Evolutionary conservation across 2,888 invertebrate species (phyloP).

Genomic region (Oscheius sp.): DNA sequence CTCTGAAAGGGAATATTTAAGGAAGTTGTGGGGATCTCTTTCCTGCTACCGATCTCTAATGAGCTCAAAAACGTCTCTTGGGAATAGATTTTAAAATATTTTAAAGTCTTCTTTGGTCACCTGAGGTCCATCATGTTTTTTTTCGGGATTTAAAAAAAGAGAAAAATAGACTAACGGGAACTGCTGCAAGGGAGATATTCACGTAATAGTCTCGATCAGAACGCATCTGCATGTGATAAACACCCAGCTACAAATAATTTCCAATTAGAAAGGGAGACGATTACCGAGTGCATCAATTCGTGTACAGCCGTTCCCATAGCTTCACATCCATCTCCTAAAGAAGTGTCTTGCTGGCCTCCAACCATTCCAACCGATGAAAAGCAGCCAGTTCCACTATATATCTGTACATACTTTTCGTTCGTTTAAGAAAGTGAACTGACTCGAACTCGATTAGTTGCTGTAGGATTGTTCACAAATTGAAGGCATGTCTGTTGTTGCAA

Average conservation of each 20-base stretch:
- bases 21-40: too few species aligned
- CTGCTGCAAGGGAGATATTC: background rate
- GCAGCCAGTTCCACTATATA: slow-evolving; percentile 21
- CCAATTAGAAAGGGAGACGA: background rate
- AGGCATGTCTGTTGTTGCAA: slow-evolving; percentile 34
- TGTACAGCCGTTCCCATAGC: slow-evolving; percentile 11
- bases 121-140: too few species aligned
- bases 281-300: background rate
- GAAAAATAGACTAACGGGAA: background rate
- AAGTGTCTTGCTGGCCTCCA: slow-evolving; percentile 38
- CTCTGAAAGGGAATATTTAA: too few species aligned
- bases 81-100: too few species aligned
- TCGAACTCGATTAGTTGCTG: slow-evolving; percentile 37
- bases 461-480: slow-evolving; percentile 26
- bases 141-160: too few species aligned
- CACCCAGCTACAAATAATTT: slow-evolving; percentile 2
- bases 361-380: slow-evolving; percentile 41
- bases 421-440: background rate
- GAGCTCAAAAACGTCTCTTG: too few species aligned
- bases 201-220: slow-evolving; percentile 15
- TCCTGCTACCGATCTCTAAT: too few species aligned
- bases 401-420: background rate
- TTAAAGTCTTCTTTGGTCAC: too few species aligned
- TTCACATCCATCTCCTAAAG: slow-evolving; percentile 42
- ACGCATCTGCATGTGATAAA: slow-evolving; percentile 20